Base-by-base conservation (phyloP, 2,797 vertebrate genomes). In the Coreius guichenoti region DNA sequence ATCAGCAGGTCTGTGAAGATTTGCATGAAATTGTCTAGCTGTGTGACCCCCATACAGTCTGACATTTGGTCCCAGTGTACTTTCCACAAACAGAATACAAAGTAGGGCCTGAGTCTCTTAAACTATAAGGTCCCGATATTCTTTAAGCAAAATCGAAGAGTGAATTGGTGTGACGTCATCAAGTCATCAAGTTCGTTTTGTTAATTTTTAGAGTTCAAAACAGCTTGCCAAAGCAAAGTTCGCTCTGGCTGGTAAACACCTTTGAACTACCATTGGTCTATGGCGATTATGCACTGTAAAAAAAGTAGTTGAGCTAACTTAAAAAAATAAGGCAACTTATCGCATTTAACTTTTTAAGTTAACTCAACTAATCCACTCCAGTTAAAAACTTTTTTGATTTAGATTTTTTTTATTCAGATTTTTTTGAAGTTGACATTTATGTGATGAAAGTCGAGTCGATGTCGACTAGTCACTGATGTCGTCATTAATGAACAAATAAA, bases 21-120 rank as follows among this genome's bases (percentile, higher is more conserved):
- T 31, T 80, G 26, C 78, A 80, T 80, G 63, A 33, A 33, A 67
- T n/a, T 45, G 26, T 67, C 61, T 80, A 43, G 39, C 75, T 58
- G 16, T 47, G 58, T 80, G 61, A 80, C 43, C 61, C 61, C 56
- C 11, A 65, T 47, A 16, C 17, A 7, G 17, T 49, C 43, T 80
- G 78, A 80, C 78, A 80, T 80, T 80, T 80, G 26, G 39, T 80
- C 61, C 26, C 43, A 8, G 78, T 67, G 61, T 80, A 67, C 6
- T 49, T 49, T 67, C 19, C 78, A 49, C 61, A 80, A 47, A 65
- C n/a, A 80, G 43, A 49, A 19, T 16, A 31, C 26, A 47, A 47
- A 45, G 39, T 49, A 33, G 19, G 43, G 43, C 61, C 29, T 14
- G 78, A 33, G 65, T 63, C 36, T 79, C 23, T 5, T 45, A 63